These are phyloP conservation scores for Zaprionus tsacasi DNA, from an alignment of 1,140 invertebrate species.

Conservation along the genomic window DNA sequence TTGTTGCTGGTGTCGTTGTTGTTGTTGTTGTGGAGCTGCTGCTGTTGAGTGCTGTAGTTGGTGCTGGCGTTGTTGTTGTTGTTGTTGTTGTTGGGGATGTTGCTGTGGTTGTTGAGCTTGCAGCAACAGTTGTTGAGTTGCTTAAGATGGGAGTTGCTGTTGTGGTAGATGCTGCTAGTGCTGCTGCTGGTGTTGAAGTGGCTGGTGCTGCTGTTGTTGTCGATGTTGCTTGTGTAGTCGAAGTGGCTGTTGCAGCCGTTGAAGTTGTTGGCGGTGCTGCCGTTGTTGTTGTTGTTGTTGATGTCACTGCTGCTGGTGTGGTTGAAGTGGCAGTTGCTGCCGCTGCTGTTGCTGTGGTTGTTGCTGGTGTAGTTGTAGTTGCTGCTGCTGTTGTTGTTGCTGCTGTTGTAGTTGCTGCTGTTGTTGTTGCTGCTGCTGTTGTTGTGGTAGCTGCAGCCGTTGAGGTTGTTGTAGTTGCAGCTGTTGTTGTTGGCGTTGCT, in stretches of 20 bases:
- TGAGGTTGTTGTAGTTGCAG: not conserved
- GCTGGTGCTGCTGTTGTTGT: constrained; percentile 15
- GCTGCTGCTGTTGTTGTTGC: not conserved
- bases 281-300: constrained; percentile 27
- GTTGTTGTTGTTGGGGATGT: not conserved
- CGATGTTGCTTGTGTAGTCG: constrained; percentile 13
- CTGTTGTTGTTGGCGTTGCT: not conserved
- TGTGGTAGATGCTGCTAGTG: constrained; percentile 17
- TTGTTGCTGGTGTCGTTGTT: constrained; percentile 24
- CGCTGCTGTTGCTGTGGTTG: constrained; percentile 10
- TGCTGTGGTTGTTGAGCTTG: constrained; percentile 17
- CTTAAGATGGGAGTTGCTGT: not conserved
- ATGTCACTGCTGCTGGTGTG: constrained; percentile 8
- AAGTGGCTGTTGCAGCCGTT: constrained; percentile 6
- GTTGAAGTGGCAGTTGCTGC: constrained; percentile 10
- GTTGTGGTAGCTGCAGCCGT: constrained; percentile 2
- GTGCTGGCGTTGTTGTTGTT: constrained; percentile 1
- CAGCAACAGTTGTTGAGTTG: constrained; percentile 8
- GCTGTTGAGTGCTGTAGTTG: not conserved
- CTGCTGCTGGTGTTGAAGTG: constrained; percentile 6
- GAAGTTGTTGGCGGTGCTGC: not conserved
- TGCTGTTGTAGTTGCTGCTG: constrained; percentile 6
- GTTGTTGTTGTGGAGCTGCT: not conserved
- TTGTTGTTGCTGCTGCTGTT: constrained; percentile 12
- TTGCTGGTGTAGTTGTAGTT: constrained; percentile 8